phyloP scores from a whole-genome alignment of 2,888 invertebrate species.

The Sycophila texana region DNA sequence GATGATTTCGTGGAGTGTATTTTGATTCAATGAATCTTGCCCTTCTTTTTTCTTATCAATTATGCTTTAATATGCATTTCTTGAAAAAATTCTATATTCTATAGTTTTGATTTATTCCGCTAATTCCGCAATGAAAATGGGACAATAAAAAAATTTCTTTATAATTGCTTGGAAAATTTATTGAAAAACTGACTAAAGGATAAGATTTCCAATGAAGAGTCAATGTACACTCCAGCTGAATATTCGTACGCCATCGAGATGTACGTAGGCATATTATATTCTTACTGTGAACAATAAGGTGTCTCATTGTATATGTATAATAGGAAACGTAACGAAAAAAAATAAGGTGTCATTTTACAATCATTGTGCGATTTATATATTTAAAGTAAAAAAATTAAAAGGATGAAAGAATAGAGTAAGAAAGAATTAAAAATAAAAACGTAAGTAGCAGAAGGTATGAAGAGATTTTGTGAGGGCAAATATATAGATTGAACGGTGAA shows the following conservation, averaged over 20 bases:
- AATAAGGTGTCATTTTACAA: constrained; percentile 64
- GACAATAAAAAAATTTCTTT: constrained; percentile 12
- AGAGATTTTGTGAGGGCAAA: not conserved
- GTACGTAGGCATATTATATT: constrained; percentile 69
- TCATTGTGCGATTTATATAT: constrained; percentile 64
- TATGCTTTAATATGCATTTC: too few relatives aligned
- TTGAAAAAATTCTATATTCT: too few relatives aligned
- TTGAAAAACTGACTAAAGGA: not conserved
- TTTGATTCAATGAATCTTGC: too few relatives aligned
- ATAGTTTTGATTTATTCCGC: too few relatives aligned
- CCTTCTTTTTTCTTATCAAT: too few relatives aligned
- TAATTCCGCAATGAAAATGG: constrained; percentile 36
- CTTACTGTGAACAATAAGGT: constrained; percentile 70
- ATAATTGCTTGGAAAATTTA: too few relatives aligned
- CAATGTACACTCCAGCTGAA: constrained; percentile 6
- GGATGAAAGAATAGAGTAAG: constrained; percentile 12
- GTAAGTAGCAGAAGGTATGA: not conserved
- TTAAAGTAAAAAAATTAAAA: constrained; percentile 33
- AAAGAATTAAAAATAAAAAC: too few relatives aligned
- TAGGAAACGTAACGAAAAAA: constrained; percentile 59
- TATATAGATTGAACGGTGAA: constrained; percentile 31
- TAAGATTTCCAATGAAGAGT: constrained; percentile 8
- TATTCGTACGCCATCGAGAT: constrained; percentile 67
- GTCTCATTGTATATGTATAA: constrained; percentile 72
- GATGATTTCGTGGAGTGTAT: too few relatives aligned